Evolutionary conservation across 1,140 invertebrate genomes (phyloP), one percentile per base, ranked within the genome.

Genomic region (Eubasilissa regina): DNA sequence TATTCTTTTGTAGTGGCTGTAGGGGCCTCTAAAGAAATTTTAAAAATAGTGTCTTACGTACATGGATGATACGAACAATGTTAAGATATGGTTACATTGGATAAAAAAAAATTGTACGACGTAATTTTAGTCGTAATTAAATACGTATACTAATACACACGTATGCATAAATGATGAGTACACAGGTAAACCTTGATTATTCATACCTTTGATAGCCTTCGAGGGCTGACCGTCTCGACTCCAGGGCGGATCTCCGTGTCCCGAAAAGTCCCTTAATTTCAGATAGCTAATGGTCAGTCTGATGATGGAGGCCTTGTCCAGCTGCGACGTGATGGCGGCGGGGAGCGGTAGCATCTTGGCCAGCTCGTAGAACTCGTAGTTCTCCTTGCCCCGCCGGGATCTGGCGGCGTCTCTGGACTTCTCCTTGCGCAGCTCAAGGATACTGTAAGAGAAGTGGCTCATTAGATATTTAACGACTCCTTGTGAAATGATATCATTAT

Each of bases 231-330:
- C 91, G 84, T 96, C 95, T 21, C 94, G 89, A 80, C 92, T 95
- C 97, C 97, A 99, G 84, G 97, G 96, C 12, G 97, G 97, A 86
- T 99, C 97, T 0, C 97, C 97, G 87, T 98, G 96, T 12, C 94
- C 93, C 17, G 96, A 97, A 89, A 99, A 99, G 87, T 99, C 97
- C 75, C 97, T 91, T 85, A 99, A 91, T 90, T 98, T 98, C 85
- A 99, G 93, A 91, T 98, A 99, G 88, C 96, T 97, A 86, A 99
- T 99, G 83, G 97, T 99, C 84, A 99, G 94, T 86, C 98, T 93
- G 90, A 99, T 99, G 87, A 99, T 99, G 84, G 97, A 99, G 21
- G 98, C 98, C 90, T 99, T 99, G 91, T 99, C 98, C 89, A 99
- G 91, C 89, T 99, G 98, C 81, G 95, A 97, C 82, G 98, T 99